A percentile compares a stretch with the other conserved stretches of the same genome.
Conservation (phyloP, 2,888 invertebrate genomes). For the Harpalus rufipes region DNA sequence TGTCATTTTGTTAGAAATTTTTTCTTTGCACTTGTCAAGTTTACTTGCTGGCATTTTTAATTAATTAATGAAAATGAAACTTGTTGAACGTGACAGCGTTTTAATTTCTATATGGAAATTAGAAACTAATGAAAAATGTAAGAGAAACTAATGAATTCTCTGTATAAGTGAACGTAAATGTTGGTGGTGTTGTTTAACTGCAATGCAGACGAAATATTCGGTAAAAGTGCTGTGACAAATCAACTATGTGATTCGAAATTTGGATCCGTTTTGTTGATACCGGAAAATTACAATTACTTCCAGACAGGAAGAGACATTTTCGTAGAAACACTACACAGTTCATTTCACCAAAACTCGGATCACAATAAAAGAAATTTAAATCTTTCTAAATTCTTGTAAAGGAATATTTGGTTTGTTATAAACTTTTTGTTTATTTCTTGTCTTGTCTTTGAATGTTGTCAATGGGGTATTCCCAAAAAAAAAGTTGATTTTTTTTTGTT, state of each 20-base stretch:
- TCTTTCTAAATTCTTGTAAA: too few relatives aligned
- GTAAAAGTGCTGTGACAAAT: not conserved
- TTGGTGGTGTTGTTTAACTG: not conserved
- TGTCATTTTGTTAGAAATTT: not conserved
- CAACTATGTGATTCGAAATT: not conserved
- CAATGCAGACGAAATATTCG: not conserved
- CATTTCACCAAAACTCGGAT: too few relatives aligned
- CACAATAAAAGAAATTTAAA: too few relatives aligned
- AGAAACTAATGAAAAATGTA: slow-evolving; percentile 45
- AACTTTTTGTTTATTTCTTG: too few relatives aligned
- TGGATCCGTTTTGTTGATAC: not conserved
- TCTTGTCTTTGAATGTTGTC: too few relatives aligned
- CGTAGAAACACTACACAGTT: too few relatives aligned
- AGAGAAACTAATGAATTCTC: slow-evolving; percentile 32
- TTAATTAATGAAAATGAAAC: slow-evolving; percentile 21
- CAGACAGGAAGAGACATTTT: too few relatives aligned
- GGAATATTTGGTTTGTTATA: too few relatives aligned
- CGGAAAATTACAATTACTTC: not conserved
- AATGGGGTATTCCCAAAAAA: too few relatives aligned
- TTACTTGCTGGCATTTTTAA: not conserved
- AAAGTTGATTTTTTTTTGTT: too few relatives aligned
- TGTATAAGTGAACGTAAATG: not conserved
- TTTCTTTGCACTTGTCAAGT: not conserved
- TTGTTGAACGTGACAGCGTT: not conserved
- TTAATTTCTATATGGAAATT: slow-evolving; percentile 47